phyloP scores from a whole-genome alignment of 1,140 invertebrate genomes.

The Sitophilus oryzae region DNA sequence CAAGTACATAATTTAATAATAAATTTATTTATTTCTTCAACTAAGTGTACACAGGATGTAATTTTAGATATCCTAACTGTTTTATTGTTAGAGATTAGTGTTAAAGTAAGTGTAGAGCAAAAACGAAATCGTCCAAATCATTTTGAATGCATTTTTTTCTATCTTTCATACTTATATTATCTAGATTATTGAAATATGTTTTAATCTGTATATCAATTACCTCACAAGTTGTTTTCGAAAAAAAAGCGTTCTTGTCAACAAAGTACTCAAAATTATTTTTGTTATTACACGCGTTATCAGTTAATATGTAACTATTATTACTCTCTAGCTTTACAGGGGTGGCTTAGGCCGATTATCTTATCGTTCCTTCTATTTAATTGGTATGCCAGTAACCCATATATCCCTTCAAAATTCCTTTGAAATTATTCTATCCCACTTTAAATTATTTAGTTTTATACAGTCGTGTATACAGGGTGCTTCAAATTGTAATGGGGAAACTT shows the following conservation, averaged over 20 bases:
- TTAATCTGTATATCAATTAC: constrained; percentile 1
- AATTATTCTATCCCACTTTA: constrained; percentile 1
- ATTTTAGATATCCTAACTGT: too few species aligned
- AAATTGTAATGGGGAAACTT: too few species aligned
- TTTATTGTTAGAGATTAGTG: too few species aligned
- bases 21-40: not conserved
- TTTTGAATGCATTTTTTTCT: too few species aligned
- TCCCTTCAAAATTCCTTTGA: constrained; percentile 15
- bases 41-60: too few species aligned
- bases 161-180: too few species aligned
- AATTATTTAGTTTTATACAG: too few species aligned
- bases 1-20: not conserved
- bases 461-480: too few species aligned
- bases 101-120: too few species aligned
- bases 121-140: too few species aligned
- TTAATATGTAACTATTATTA: not conserved
- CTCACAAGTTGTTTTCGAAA: not conserved
- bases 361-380: constrained; percentile 10
- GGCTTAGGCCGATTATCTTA: not conserved
- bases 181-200: not conserved
- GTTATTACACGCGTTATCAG: not conserved
- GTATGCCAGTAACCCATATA: constrained; percentile 19
- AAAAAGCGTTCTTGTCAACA: not conserved
- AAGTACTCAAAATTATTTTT: constrained; percentile 2
- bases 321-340: too few species aligned